phyloP scores from a whole-genome alignment of 2,888 invertebrate species.

The Cheiracanthium punctorium region DNA sequence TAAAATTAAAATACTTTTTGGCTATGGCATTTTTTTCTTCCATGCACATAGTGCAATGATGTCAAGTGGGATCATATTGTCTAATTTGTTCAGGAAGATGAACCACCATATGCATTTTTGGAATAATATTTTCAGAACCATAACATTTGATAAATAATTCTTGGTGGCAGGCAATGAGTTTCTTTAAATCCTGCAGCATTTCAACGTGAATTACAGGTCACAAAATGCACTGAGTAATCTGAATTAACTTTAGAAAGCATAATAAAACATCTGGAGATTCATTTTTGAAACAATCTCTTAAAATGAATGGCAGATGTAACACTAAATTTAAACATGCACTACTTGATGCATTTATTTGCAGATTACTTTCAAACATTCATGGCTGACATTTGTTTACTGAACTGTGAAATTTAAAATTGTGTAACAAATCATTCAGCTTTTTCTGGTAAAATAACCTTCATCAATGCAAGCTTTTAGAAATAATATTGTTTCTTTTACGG shows the following conservation, averaged over 20 bases:
- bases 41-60: slow-evolving; percentile 25
- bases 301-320: slow-evolving; percentile 18
- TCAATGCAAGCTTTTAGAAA: slow-evolving; percentile 7
- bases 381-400: slow-evolving; percentile 34
- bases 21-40: slow-evolving; percentile 20
- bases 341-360: slow-evolving; percentile 26
- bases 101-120: slow-evolving; percentile 21
- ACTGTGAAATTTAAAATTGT: slow-evolving; percentile 16
- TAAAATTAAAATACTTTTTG: slow-evolving; percentile 2
- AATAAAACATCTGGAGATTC: background rate
- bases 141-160: slow-evolving; percentile 17
- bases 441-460: background rate
- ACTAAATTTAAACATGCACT: slow-evolving; percentile 27
- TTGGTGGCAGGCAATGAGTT: slow-evolving; percentile 7
- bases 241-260: background rate
- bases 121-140: slow-evolving; percentile 22
- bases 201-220: background rate
- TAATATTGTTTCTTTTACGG: background rate
- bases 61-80: slow-evolving; percentile 15
- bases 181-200: background rate
- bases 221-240: background rate
- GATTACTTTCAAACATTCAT: slow-evolving; percentile 15
- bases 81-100: slow-evolving; percentile 28
- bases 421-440: slow-evolving; percentile 7
- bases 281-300: background rate